Percentiles rank a stretch among this genome's conserved stretches.
phyloP scores from a whole-genome alignment of 2,888 invertebrate species.

The Margaritifera margaritifera region DNA sequence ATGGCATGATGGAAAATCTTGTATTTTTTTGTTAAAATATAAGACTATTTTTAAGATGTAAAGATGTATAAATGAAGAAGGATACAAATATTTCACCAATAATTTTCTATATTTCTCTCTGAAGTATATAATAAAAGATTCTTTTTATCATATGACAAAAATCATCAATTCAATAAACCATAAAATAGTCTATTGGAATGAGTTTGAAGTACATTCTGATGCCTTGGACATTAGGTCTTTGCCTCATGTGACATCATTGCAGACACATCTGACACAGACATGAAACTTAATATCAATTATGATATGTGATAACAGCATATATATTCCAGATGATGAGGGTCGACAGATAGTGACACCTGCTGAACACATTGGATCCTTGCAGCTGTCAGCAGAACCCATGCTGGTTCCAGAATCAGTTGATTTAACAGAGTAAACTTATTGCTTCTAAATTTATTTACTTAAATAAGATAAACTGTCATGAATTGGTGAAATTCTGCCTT shows the following conservation, averaged over 20 bases:
- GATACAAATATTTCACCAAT: too few species aligned
- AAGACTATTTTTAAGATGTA: too few species aligned
- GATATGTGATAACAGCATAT: slow-evolving; percentile 4
- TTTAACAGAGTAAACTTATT: slow-evolving; percentile 45
- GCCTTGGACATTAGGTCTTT: background rate
- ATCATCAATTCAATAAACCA: too few species aligned
- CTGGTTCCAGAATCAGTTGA: slow-evolving; percentile 59
- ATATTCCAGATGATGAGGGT: slow-evolving; percentile 8
- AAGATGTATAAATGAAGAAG: too few species aligned
- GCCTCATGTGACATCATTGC: slow-evolving; percentile 1
- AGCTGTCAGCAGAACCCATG: slow-evolving; percentile 51
- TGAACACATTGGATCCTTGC: slow-evolving; percentile 48
- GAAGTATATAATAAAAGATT: too few species aligned
- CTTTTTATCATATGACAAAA: too few species aligned
- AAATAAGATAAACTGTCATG: background rate
- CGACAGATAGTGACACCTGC: slow-evolving; percentile 41
- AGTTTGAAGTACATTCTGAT: too few species aligned
- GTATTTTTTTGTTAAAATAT: too few species aligned
- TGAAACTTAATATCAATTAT: background rate
- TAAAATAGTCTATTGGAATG: too few species aligned
- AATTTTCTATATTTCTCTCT: too few species aligned
- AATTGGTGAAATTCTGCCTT: slow-evolving; percentile 1
- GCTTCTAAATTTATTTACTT: background rate
- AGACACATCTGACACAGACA: too few species aligned
- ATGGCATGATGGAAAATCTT: too few species aligned